Percentiles rank a stretch among this genome's conserved stretches.
These are phyloP conservation scores for Cherax quadricarinatus DNA, from an alignment of 1,140 invertebrate species.

Conservation along the genomic window DNA sequence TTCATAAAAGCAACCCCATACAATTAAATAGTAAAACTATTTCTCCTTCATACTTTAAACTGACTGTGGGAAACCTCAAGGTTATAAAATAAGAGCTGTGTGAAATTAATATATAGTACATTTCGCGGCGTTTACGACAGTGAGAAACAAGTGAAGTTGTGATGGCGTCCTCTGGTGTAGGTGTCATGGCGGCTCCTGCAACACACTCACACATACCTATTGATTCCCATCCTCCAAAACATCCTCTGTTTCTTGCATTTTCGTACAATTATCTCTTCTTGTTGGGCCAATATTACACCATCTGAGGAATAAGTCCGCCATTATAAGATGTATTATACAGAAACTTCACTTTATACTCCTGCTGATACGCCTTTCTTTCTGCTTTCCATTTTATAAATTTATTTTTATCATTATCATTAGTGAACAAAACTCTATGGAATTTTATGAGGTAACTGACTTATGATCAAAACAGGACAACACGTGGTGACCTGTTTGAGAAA, in stretches of 20 bases:
- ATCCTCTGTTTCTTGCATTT: conserved; percentile 30
- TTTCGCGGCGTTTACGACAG: conserved; percentile 30
- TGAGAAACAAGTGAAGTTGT: background rate
- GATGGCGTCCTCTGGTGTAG: background rate
- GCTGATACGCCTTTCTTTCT: too few species aligned
- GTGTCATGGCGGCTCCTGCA: conserved; percentile 17
- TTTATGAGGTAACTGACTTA: conserved; percentile 27
- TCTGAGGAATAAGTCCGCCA: too few species aligned
- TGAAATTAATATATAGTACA: conserved; percentile 14
- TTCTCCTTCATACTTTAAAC: background rate
- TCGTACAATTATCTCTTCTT: conserved; percentile 26
- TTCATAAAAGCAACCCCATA: too few species aligned
- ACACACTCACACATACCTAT: conserved; percentile 33
- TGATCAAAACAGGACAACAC: conserved; percentile 59
- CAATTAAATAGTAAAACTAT: background rate
- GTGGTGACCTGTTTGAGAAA: conserved; percentile 46
- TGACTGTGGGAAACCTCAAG: background rate
- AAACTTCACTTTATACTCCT: too few species aligned
- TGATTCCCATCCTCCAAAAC: conserved; percentile 45
- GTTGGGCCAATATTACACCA: too few species aligned
- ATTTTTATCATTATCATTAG: background rate
- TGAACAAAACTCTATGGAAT: conserved; percentile 15
- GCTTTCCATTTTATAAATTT: too few species aligned
- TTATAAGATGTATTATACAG: too few species aligned
- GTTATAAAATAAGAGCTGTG: background rate